Evolutionary conservation across 2,113 vertebrate genomes (phyloP), one percentile per base, ranked within the genome.

Genomic region (Chinchilla lanigera): DNA sequence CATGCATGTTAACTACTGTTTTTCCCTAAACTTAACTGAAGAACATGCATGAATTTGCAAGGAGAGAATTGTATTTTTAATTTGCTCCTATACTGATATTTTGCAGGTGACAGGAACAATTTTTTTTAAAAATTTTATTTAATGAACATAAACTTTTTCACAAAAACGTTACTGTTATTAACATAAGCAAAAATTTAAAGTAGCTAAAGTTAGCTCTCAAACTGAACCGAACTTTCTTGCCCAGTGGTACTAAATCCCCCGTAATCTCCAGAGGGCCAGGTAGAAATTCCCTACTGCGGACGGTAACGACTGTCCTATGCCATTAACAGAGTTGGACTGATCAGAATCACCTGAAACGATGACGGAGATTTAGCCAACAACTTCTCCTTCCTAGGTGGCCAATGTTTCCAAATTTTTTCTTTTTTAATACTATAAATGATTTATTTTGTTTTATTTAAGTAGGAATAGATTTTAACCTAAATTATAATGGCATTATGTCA

Each of bases 11-110:
- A 92, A 26, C 4, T 71, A 93, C 17, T n/a, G 9, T 69, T 69
- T 69, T 13, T 82, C 67, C 89, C n/a, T 86, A 86, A 96, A 84
- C 95, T 81, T 71, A 86, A 41, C 50, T 82, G 80, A 67, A 61
- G 30, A 93, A 87, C 75, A 93, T 12, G 80, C n/a, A n/a, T 30
- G 17, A 78, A 92, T 54, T 9, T 52, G 58, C 78, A 61, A 60
- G 78, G 61, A 28, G 33, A 20, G 7, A 35, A 73, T 47, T 67
- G 38, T 75, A 47, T 33, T 92, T 65, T 90, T 47, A 67, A 81
- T 67, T 88, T 77, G 58, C 54, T 67, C 13, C 19, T 63, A 50
- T 2, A 17, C 7, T 85, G 56, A 20, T 3, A 8, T 86, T 87
- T 82, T 67, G 58, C 67, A 96, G 60, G 20, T 54, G 19, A 91